Evolutionary conservation across 1,140 invertebrate genomes (phyloP), one percentile per base, ranked within the genome.

Genomic region (Platyura marginata): DNA sequence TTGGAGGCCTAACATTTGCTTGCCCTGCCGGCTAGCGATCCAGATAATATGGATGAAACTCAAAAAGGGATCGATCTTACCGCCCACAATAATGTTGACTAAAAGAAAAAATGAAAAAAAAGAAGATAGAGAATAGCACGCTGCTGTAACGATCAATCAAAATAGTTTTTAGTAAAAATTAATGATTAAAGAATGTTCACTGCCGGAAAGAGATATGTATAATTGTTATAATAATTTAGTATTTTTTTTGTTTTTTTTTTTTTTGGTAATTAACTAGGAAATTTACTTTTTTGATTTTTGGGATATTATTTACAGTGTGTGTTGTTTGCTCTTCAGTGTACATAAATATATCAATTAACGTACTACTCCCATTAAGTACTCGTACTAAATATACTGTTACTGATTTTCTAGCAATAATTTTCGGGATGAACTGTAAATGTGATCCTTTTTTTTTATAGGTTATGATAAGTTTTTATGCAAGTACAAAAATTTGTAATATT

Each of bases 1-100:
- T 64, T 86, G 66, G 83, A 87, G 70, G 79, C 80, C 74, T 84
- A 84, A 81, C 80, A 81, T 72, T 74, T 75, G 73, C 73, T 76
- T 62, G 74, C 73, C 72, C 73, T 77, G 74, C 75, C 74, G 72
- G 73, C 74, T 72, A 77, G 72, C 69, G 74, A 77, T 67, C 74
- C 74, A 47, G 67, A 69, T 62, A 72, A 70, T 69, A 71, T 69
- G 65, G 63, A 64, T 60, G 58, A 48, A 63, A 68, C 66, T 58
- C 65, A 60, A 60, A 61, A 59, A 65, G 64, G 59, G 62, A 69
- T 67, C 68, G 70, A 70, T 68, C 68, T 72, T 67, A 71, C 68
- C 66, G 62, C 59, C 51, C 63, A 42, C 9, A 41, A 41, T 36
- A n/a, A n/a, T n/a, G n/a, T n/a, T 6, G 25, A 29, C 6, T 6